Evolutionary conservation across 2,797 vertebrate genomes (phyloP).

Genomic region (Clarias pachynema): DNA sequence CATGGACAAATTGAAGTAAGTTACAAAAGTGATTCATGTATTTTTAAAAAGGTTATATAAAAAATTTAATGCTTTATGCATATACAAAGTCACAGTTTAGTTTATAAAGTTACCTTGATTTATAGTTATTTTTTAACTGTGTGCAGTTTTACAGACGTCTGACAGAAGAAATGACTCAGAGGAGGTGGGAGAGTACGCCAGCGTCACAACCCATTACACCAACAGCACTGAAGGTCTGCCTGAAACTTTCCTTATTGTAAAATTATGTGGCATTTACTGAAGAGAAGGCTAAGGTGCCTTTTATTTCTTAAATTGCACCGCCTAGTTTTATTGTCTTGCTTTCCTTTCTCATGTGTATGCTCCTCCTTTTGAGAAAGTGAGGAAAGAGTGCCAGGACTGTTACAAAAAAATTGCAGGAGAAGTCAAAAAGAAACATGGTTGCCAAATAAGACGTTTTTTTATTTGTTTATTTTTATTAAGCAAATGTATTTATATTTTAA

Average conservation of each 20-base stretch:
- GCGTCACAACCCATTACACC: conserved; percentile 81
- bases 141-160: conserved; percentile 90
- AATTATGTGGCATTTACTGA: background rate
- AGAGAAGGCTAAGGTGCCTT: background rate
- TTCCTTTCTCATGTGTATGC: background rate
- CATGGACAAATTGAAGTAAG: conserved; percentile 96
- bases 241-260: background rate
- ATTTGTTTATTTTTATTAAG: too few relatives aligned
- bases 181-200: conserved; percentile 89
- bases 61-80: background rate
- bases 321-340: background rate
- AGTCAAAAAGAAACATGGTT: background rate
- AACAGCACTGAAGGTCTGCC: conserved; percentile 78
- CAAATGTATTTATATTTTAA: too few relatives aligned
- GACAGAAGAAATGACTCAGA: conserved; percentile 92
- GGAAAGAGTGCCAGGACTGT: background rate
- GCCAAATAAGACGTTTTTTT: background rate
- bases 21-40: background rate
- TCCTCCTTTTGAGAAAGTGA: background rate
- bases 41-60: background rate
- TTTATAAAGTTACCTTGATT: background rate
- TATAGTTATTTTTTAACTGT: conserved; percentile 13
- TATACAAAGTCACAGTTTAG: background rate
- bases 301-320: background rate
- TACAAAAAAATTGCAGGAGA: background rate